Evolutionary conservation across 2,113 vertebrate genomes (phyloP).

Genomic region (Pseudois nayaur): DNA sequence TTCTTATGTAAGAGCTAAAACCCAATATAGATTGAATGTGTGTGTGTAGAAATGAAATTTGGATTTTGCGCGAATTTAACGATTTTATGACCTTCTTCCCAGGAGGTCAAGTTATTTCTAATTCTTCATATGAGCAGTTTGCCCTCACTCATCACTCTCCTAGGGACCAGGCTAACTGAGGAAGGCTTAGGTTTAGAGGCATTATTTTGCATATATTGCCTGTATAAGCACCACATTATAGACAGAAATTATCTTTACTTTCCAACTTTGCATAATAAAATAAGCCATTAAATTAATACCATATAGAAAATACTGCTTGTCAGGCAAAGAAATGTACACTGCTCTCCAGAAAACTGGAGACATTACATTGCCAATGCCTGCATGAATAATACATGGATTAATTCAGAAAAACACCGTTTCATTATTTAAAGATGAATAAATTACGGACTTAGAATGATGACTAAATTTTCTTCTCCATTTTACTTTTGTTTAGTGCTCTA

Average conservation of each 20-base stretch:
- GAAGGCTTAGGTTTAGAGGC: conserved; percentile 52
- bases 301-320: conserved; percentile 74
- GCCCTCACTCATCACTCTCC: not conserved
- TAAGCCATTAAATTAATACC: conserved; percentile 71
- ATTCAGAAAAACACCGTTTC: conserved; percentile 73
- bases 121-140: conserved; percentile 28
- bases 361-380: conserved; percentile 60
- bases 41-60: conserved; percentile 68
- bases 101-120: conserved; percentile 67
- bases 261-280: conserved; percentile 72
- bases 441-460: conserved; percentile 68
- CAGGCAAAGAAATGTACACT: conserved; percentile 68
- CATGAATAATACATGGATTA: conserved; percentile 76
- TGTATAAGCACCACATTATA: conserved; percentile 55
- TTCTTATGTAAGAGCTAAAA: conserved; percentile 56
- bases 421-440: conserved; percentile 79
- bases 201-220: conserved; percentile 60
- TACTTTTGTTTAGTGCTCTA: conserved; percentile 53
- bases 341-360: conserved; percentile 67
- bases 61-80: conserved; percentile 57
- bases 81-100: conserved; percentile 51
- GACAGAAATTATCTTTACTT: conserved; percentile 68
- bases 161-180: not conserved
- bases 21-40: conserved; percentile 27
- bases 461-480: conserved; percentile 68